phyloP scores from a whole-genome alignment of 2,113 vertebrate species.

The Myrmophylax atrothorax region DNA sequence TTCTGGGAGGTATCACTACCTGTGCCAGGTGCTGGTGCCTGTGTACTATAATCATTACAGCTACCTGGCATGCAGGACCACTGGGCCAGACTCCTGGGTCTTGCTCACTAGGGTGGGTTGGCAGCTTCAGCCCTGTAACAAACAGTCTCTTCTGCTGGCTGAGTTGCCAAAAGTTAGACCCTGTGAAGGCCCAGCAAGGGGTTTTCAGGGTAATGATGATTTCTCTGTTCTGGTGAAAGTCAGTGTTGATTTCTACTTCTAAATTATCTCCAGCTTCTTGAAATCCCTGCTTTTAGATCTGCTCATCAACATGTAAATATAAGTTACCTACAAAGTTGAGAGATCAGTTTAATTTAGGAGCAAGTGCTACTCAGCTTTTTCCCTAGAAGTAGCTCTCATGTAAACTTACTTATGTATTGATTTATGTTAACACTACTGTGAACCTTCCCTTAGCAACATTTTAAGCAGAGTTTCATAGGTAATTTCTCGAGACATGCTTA shows the following conservation, averaged over 20 bases:
- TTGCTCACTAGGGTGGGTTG: rapidly evolving
- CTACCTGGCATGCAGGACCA: not conserved
- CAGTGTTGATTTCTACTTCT: not conserved
- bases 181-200: not conserved
- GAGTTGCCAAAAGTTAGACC: not conserved
- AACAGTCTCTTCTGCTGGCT: not conserved
- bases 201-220: not conserved
- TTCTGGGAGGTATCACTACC: not conserved
- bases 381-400: not conserved
- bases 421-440: not conserved
- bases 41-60: not conserved
- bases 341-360: not conserved
- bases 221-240: not conserved
- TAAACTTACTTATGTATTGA: not conserved
- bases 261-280: not conserved
- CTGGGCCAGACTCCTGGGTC: not conserved
- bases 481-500: not conserved
- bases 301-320: not conserved
- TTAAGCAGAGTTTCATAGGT: not conserved
- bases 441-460: not conserved
- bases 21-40: not conserved
- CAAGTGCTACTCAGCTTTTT: not conserved
- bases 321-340: not conserved
- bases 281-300: not conserved
- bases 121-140: not conserved